phyloP scores from a whole-genome alignment of 2,888 invertebrate genomes.

The Mimachlamys varia region DNA sequence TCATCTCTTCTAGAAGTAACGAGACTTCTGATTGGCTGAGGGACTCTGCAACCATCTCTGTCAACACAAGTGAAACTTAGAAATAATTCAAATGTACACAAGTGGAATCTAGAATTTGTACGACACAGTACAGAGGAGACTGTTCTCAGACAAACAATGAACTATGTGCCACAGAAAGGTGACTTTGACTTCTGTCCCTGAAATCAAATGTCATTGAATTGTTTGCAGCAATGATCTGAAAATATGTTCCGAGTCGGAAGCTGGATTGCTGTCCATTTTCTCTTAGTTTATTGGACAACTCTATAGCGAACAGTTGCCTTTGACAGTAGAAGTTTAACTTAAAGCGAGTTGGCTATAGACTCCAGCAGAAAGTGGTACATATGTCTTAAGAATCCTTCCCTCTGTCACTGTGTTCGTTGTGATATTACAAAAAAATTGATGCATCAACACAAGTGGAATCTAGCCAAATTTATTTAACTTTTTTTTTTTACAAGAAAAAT shows the following conservation, averaged over 20 bases:
- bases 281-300: background rate
- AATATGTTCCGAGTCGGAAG: background rate
- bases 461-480: conserved; percentile 53
- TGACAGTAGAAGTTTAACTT: background rate
- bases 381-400: conserved; percentile 41
- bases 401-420: conserved; percentile 25
- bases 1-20: conserved; percentile 46
- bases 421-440: conserved; percentile 3
- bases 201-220: background rate
- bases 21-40: background rate
- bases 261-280: background rate
- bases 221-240: background rate
- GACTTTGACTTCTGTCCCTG: background rate
- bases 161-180: background rate
- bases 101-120: conserved; percentile 62
- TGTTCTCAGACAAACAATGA: conserved; percentile 4
- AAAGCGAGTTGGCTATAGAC: background rate
- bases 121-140: conserved; percentile 11
- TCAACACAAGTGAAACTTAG: conserved; percentile 49
- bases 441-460: conserved; percentile 67
- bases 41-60: conserved; percentile 34
- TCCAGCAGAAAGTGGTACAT: conserved; percentile 10
- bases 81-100: conserved; percentile 54
- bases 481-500: conserved; percentile 34
- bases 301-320: background rate